Evolutionary conservation across 2,888 invertebrate species (phyloP), one percentile per base, ranked within the genome.

Genomic region (Drosophila antonietae): DNA sequence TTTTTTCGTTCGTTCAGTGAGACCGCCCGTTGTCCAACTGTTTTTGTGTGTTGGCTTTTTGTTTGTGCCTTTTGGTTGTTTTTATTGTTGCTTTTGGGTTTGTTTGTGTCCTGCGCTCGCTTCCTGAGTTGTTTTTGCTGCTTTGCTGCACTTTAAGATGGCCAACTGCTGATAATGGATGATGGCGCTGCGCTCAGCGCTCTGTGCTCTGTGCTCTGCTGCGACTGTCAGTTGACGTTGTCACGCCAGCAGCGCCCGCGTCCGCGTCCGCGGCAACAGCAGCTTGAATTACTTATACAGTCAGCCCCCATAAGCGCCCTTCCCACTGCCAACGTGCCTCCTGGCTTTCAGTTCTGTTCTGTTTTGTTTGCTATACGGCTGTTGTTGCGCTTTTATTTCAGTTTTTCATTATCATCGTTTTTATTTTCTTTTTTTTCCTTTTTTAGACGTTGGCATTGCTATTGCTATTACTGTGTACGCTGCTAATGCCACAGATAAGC

Each of bases 101-200:
- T 67, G 66, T 71, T 60, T 67, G 53, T 55, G 62, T 67, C 47
- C 61, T 44, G 44, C 44, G 49, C 56, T 49, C 43, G 55, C 64
- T 69, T 68, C 62, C 63, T 74, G 68, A 43, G 68, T 71, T 74
- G 69, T 67, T 80, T 65, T 75, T 77, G 73, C 65, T 73, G 60
- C 73, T 65, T 62, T 73, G 70, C 75, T 83, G 87, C 89, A 80
- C 81, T 83, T 81, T 88, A 89, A 86, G 89, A 90, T 89, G 89
- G 79, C 89, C 80, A 88, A 84, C 84, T 88, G 90, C 84, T 90
- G 90, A 89, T 89, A 89, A 89, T 90, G 89, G 89, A 89, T 88
- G 89, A 89, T 88, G 89, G 77, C 83, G 76, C 78, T 80, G 80
- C 73, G 78, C 73, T 37, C 61, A 73, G 56, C 33, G 39, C 31